A percentile compares a stretch with the other conserved stretches of the same genome.
These are phyloP conservation scores for Xanthia togata DNA, from an alignment of 2,888 invertebrate genomes.

Conservation along the genomic window DNA sequence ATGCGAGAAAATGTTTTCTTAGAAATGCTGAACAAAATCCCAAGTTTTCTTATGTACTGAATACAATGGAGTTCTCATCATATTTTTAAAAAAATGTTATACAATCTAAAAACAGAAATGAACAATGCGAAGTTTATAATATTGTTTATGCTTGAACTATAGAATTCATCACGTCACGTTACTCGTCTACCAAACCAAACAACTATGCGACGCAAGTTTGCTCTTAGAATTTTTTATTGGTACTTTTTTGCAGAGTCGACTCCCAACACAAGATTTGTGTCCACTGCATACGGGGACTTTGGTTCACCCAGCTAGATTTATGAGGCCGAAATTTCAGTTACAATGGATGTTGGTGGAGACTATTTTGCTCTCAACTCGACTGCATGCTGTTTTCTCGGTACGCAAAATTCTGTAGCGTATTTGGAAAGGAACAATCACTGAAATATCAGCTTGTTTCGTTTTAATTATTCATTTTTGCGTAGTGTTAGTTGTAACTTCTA, in stretches of 20 bases:
- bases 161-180: background rate
- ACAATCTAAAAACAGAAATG: background rate
- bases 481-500: background rate
- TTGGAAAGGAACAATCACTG: constrained; percentile 32
- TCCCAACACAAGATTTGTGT: constrained; percentile 65
- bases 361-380: constrained; percentile 60
- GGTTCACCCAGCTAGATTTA: constrained; percentile 65
- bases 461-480: constrained; percentile 5
- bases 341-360: constrained; percentile 63
- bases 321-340: constrained; percentile 68
- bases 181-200: constrained; percentile 23
- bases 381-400: constrained; percentile 56
- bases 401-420: constrained; percentile 41
- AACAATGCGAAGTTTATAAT: background rate
- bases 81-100: too few species aligned
- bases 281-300: constrained; percentile 67
- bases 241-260: constrained; percentile 58
- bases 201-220: constrained; percentile 39
- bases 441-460: background rate
- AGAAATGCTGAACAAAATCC: background rate
- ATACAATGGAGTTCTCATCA: background rate
- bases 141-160: background rate
- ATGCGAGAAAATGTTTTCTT: constrained; percentile 8
- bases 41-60: background rate
- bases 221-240: constrained; percentile 56